phyloP scores from a whole-genome alignment of 2,888 invertebrate species.

The Acleris cristana region DNA sequence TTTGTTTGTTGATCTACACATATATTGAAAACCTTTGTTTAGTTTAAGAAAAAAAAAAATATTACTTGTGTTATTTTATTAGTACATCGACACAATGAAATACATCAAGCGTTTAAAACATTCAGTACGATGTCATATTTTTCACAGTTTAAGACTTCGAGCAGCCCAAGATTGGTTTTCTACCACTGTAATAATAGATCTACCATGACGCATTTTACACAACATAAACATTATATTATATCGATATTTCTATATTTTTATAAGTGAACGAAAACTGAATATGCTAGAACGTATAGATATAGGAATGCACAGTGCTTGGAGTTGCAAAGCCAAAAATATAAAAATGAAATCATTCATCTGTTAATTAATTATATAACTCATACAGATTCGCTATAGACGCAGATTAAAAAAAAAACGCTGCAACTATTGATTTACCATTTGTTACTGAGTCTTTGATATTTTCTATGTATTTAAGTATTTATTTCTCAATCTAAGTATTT shows the following conservation, averaged over 20 bases:
- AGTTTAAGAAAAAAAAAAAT: constrained; percentile 21
- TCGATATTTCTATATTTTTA: too few species aligned
- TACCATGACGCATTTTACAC: too few species aligned
- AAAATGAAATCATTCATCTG: constrained; percentile 32
- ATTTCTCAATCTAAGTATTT: too few species aligned
- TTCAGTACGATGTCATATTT: too few species aligned
- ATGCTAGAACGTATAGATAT: too few species aligned
- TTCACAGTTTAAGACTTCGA: not conserved
- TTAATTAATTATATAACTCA: constrained; percentile 39
- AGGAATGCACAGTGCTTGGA: too few species aligned
- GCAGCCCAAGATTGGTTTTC: not conserved
- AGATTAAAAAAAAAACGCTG: too few species aligned
- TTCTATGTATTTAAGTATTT: too few species aligned
- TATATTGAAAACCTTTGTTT: constrained; percentile 25
- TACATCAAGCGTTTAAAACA: not conserved
- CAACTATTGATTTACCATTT: constrained; percentile 19
- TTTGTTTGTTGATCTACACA: constrained; percentile 28
- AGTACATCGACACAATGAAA: constrained; percentile 2
- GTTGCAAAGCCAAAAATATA: too few species aligned
- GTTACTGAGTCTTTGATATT: too few species aligned
- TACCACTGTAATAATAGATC: not conserved
- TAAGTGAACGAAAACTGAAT: too few species aligned
- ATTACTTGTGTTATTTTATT: constrained; percentile 9
- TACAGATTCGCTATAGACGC: constrained; percentile 53
- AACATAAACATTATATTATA: too few species aligned